Evolutionary conservation across 2,888 invertebrate species (phyloP).

Genomic region (Caenorhabditis afra): DNA sequence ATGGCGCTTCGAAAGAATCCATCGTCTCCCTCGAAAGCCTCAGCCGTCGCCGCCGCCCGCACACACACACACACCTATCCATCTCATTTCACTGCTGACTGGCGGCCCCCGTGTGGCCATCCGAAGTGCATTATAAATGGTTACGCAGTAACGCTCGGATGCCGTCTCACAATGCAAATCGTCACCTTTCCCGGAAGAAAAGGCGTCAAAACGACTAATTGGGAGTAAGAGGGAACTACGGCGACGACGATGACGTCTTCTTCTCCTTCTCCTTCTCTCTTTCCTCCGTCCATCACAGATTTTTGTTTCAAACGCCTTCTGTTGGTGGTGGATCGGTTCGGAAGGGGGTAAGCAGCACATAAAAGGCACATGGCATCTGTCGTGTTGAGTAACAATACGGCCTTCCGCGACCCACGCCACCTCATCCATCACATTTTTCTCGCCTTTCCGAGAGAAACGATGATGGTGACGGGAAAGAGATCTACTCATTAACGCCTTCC

Average conservation of each 20-base stretch:
- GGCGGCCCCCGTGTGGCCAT: not conserved
- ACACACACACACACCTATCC: slow-evolving; percentile 30
- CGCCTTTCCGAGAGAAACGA: slow-evolving; percentile 16
- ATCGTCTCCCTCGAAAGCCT: too few relatives aligned
- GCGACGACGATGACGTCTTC: not conserved
- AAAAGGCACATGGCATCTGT: slow-evolving; percentile 51
- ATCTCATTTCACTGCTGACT: slow-evolving; percentile 9
- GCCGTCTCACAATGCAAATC: slow-evolving; percentile 47
- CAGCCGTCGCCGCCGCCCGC: not conserved
- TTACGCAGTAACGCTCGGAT: slow-evolving; percentile 43
- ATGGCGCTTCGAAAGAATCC: slow-evolving; percentile 22
- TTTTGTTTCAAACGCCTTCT: slow-evolving; percentile 26
- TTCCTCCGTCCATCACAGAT: slow-evolving; percentile 1
- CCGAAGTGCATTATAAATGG: slow-evolving; percentile 53
- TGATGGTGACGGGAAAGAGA: slow-evolving; percentile 4
- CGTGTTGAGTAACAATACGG: slow-evolving; percentile 55
- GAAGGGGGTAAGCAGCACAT: slow-evolving; percentile 15
- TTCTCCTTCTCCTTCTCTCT: slow-evolving; percentile 1
- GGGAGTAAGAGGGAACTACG: slow-evolving; percentile 1
- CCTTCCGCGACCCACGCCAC: slow-evolving; percentile 25
- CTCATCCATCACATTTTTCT: slow-evolving; percentile 54
- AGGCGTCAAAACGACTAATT: slow-evolving; percentile 34
- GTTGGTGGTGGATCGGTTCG: slow-evolving; percentile 3
- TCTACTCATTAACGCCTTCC: slow-evolving; percentile 38
- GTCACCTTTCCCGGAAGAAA: slow-evolving; percentile 37